phyloP scores from a whole-genome alignment of 2,797 vertebrate genomes.

The Takifugu rubripes region DNA sequence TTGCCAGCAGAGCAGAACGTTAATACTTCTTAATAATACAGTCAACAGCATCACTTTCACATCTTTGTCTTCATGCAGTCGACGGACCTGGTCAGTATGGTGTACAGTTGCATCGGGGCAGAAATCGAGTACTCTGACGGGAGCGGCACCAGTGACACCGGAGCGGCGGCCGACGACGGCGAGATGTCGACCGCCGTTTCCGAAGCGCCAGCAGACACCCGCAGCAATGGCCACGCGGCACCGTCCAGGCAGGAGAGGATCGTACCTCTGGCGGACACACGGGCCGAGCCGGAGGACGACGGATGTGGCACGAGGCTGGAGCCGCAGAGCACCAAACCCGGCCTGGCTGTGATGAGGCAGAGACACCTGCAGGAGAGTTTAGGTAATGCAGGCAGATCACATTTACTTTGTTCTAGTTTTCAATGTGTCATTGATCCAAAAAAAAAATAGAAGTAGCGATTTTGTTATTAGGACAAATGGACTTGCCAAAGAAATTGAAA shows the following conservation, averaged over 20 bases:
- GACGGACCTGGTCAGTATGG: conserved; percentile 75
- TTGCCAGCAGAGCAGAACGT: neutral
- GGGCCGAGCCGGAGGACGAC: conserved; percentile 51
- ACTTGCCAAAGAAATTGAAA: too few relatives aligned
- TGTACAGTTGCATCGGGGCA: conserved; percentile 75
- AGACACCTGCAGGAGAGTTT: conserved; percentile 79
- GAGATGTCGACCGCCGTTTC: conserved; percentile 44
- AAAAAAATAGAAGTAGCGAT: too few relatives aligned
- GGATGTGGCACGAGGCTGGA: conserved; percentile 66
- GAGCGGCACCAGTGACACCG: conserved; percentile 65
- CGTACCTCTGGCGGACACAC: conserved; percentile 47
- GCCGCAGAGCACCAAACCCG: conserved; percentile 79
- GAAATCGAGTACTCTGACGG: conserved; percentile 69
- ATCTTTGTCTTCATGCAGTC: conserved; percentile 41
- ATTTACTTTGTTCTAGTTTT: too few relatives aligned
- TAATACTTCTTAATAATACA: neutral
- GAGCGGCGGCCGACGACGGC: conserved; percentile 42
- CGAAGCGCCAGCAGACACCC: conserved; percentile 39
- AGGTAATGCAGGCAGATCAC: conserved; percentile 58
- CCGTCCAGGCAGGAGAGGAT: conserved; percentile 60
- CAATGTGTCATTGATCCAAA: too few relatives aligned
- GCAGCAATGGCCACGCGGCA: conserved; percentile 49
- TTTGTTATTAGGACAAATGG: too few relatives aligned
- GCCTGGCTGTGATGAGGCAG: conserved; percentile 75
- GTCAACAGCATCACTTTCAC: neutral